These are phyloP conservation scores for Copsychus sechellarum DNA, from an alignment of 2,113 vertebrate genomes.

Conservation along the genomic window DNA sequence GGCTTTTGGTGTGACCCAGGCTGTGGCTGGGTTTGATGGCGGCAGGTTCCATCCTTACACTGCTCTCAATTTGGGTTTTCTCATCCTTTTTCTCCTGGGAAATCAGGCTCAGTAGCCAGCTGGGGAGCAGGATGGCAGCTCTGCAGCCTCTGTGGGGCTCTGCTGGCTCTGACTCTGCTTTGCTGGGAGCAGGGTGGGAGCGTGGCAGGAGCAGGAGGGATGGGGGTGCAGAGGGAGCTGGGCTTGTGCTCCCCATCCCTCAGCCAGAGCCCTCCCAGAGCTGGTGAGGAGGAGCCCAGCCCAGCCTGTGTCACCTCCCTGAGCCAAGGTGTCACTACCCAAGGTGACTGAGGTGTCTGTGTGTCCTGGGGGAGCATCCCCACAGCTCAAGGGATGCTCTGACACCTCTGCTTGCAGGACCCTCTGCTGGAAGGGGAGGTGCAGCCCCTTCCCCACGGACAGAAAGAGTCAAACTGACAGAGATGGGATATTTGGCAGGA, in stretches of 20 bases:
- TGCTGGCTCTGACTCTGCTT: background rate
- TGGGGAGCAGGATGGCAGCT: background rate
- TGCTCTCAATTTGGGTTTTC: slow-evolving; percentile 1
- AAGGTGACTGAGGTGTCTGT: background rate
- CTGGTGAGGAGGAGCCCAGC: background rate
- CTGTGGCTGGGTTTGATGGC: slow-evolving; percentile 8
- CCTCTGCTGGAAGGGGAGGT: background rate
- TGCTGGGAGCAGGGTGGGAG: background rate
- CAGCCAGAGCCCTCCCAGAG: background rate
- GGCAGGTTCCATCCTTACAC: background rate
- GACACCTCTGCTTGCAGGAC: background rate
- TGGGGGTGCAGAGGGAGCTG: background rate
- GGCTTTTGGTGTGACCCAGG: background rate
- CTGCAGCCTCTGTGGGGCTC: background rate
- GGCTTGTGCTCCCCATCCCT: background rate
- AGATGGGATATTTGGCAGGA: background rate
- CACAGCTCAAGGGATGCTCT: background rate
- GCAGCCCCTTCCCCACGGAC: background rate
- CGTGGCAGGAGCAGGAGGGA: rapidly evolving
- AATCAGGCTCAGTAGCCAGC: background rate
- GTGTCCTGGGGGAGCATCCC: background rate
- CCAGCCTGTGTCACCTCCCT: background rate
- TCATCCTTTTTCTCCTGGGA: background rate
- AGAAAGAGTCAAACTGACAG: background rate
- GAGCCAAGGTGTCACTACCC: background rate